phyloP scores from a whole-genome alignment of 37 sponge, comb jelly and placozoan species.

The Ianthella basta region DNA sequence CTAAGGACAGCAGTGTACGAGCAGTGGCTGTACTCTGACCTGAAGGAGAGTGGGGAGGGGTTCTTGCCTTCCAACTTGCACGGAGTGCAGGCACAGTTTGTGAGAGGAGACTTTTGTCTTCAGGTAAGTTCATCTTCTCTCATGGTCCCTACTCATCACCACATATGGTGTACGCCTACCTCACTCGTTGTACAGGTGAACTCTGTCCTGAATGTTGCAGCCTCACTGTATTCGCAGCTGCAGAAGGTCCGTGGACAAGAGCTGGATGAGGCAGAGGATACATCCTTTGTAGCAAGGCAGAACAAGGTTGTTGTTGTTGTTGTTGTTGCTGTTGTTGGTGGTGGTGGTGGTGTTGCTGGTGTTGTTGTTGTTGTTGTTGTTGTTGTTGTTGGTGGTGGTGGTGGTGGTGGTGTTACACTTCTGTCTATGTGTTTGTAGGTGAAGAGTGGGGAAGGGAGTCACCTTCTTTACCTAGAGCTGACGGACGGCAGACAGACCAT shows the following conservation, averaged over 20 bases:
- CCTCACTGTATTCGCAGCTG: conserved; percentile 60
- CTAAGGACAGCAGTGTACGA: conserved; percentile 49
- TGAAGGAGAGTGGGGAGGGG: conserved; percentile 38
- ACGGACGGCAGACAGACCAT: conserved; percentile 35
- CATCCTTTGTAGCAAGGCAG: neutral
- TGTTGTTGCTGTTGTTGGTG: neutral
- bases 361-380: too few species aligned
- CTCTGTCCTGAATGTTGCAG: conserved; percentile 65
- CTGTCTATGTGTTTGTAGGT: neutral
- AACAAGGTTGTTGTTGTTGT: neutral
- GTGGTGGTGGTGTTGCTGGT: too few species aligned
- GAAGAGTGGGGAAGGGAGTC: neutral
- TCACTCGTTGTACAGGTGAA: conserved; percentile 45
- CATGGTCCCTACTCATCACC: neutral
- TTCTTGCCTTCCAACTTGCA: conserved; percentile 10
- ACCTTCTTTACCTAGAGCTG: conserved; percentile 20
- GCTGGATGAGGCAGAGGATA: conserved; percentile 28
- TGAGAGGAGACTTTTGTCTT: neutral
- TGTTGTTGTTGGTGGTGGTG: too few species aligned
- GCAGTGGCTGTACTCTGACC: conserved; percentile 66
- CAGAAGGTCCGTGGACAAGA: conserved; percentile 63
- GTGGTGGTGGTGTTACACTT: neutral
- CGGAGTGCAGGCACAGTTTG: neutral
- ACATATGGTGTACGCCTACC: neutral
- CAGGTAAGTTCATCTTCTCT: neutral